Evolutionary conservation across 2,797 vertebrate species (phyloP).

Genomic region (Enteromius trimaculatus): DNA sequence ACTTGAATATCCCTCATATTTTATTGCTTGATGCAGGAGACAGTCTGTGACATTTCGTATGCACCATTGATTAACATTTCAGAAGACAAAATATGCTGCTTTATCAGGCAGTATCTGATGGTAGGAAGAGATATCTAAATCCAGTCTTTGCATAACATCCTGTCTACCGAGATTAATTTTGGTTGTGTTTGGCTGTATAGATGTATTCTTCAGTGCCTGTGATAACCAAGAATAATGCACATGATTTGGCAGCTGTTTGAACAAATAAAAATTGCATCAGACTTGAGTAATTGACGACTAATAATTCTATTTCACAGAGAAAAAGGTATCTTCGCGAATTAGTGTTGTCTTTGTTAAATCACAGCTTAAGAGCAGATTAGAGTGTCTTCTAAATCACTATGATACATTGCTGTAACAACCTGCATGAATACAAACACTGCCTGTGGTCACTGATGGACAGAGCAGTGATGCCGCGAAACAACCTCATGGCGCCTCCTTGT

Average conservation of each 20-base stretch:
- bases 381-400: background rate
- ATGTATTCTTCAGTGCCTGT: background rate
- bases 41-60: conserved; percentile 11
- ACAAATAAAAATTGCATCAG: background rate
- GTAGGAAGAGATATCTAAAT: background rate
- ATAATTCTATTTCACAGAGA: background rate
- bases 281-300: background rate
- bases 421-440: background rate
- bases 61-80: conserved; percentile 29
- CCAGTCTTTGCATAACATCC: background rate
- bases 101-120: background rate
- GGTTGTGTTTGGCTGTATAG: background rate
- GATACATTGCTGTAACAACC: background rate
- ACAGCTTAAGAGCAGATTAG: background rate
- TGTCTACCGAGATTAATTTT: background rate
- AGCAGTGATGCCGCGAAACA: background rate
- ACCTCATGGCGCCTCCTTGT: conserved; percentile 47
- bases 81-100: conserved; percentile 14
- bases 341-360: background rate
- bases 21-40: conserved; percentile 24
- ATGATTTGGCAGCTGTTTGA: background rate
- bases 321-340: background rate
- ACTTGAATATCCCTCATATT: conserved; percentile 23
- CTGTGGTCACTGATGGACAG: background rate
- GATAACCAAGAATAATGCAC: background rate